Conservation (phyloP, 2,888 invertebrate species). For the Leptopilina myrica region DNA sequence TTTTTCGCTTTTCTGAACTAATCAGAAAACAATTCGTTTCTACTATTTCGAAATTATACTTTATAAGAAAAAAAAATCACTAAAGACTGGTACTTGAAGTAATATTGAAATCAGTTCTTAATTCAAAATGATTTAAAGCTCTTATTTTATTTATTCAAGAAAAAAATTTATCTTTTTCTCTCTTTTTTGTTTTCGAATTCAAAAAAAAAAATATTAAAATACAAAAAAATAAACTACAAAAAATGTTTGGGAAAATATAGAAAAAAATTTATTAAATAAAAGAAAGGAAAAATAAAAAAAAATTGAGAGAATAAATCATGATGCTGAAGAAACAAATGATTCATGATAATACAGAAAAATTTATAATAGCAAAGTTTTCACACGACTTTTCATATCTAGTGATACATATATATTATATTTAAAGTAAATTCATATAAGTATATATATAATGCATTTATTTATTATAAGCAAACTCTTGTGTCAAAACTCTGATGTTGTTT, state of each 20-base stretch:
- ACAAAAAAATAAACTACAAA: no score
- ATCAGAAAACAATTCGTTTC: not conserved
- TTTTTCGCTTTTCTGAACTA: constrained; percentile 18
- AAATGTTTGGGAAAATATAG: no score
- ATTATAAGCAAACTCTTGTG: not conserved
- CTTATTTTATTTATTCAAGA: not conserved
- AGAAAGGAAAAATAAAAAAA: not conserved
- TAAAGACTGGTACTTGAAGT: not conserved
- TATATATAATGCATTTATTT: not conserved
- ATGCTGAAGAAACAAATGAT: not conserved
- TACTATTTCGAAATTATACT: not conserved
- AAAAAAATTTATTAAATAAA: no score
- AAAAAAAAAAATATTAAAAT: no score
- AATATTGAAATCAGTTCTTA: not conserved
- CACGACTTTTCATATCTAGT: not conserved
- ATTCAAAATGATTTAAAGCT: not conserved
- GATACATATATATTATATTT: not conserved
- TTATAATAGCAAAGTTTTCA: not conserved
- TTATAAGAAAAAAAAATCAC: not conserved
- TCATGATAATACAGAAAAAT: not conserved
- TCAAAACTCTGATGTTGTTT: not conserved
- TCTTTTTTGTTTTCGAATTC: no score
- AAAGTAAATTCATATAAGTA: not conserved
- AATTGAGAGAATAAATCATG: not conserved
- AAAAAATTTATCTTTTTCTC: no score